Evolutionary conservation across 2,113 vertebrate species (phyloP).

Genomic region (Urocolius indicus): DNA sequence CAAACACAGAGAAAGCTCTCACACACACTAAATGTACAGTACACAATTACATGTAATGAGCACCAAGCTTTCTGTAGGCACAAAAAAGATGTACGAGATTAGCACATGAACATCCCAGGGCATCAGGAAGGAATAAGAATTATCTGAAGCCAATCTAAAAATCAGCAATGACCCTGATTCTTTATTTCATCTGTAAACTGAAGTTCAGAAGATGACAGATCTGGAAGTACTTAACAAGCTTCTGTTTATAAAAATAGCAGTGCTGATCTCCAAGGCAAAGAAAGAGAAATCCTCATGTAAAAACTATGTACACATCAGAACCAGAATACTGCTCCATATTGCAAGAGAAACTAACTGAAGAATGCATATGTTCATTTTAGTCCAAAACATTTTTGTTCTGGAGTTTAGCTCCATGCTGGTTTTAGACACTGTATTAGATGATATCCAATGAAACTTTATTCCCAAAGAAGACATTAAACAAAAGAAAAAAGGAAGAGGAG

Average conservation of each 20-base stretch:
- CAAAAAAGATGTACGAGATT: background rate
- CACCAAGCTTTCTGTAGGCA: background rate
- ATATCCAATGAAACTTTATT: background rate
- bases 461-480: background rate
- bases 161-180: background rate
- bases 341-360: background rate
- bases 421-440: background rate
- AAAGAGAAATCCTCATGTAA: background rate
- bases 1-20: background rate
- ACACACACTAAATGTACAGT: no score
- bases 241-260: background rate
- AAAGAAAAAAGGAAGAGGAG: background rate
- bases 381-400: background rate
- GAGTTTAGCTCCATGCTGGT: background rate
- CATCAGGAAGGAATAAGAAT: background rate
- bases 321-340: background rate
- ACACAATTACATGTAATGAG: background rate
- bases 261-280: background rate
- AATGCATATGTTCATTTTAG: background rate
- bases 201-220: background rate
- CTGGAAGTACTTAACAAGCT: slow-evolving; percentile 1
- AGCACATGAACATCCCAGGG: background rate
- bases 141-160: background rate
- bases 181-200: background rate
- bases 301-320: background rate